These are phyloP conservation scores for Polypterus bichir DNA, from an alignment of 2,113 vertebrate species.

Conservation along the genomic window DNA sequence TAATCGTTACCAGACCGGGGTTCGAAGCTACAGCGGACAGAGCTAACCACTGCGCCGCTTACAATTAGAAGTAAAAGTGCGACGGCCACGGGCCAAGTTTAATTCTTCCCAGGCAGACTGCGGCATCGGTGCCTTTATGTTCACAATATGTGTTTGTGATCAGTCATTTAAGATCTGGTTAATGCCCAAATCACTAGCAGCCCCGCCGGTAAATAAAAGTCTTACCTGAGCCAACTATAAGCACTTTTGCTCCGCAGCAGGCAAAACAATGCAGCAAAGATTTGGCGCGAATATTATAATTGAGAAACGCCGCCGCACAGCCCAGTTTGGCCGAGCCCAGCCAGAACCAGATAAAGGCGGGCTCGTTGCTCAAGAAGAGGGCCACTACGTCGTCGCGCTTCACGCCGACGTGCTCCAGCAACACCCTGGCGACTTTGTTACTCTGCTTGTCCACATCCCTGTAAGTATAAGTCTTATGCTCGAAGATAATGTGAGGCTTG, in stretches of 20 bases:
- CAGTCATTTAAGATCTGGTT: no score
- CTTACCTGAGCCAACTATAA: slow-evolving; percentile 63
- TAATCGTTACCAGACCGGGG: no score
- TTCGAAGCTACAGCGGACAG: no score
- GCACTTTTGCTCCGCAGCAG: slow-evolving; percentile 49
- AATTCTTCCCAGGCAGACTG: no score
- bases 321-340: slow-evolving; percentile 63
- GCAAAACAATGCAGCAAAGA: slow-evolving; percentile 63
- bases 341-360: slow-evolving; percentile 62
- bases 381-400: slow-evolving; percentile 54
- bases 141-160: no score
- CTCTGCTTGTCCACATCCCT: slow-evolving; percentile 43
- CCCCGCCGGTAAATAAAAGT: not conserved
- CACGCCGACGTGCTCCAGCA: slow-evolving; percentile 37
- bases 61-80: no score
- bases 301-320: slow-evolving; percentile 62
- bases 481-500: slow-evolving; percentile 48
- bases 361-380: slow-evolving; percentile 61
- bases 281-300: slow-evolving; percentile 50
- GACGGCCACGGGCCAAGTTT: no score
- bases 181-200: no score
- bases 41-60: no score
- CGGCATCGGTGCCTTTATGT: no score
- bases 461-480: slow-evolving; percentile 40
- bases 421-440: slow-evolving; percentile 49